Evolutionary conservation across 1,140 invertebrate species (phyloP), one percentile per base, ranked within the genome.

Genomic region (Drosophila nasuta): DNA sequence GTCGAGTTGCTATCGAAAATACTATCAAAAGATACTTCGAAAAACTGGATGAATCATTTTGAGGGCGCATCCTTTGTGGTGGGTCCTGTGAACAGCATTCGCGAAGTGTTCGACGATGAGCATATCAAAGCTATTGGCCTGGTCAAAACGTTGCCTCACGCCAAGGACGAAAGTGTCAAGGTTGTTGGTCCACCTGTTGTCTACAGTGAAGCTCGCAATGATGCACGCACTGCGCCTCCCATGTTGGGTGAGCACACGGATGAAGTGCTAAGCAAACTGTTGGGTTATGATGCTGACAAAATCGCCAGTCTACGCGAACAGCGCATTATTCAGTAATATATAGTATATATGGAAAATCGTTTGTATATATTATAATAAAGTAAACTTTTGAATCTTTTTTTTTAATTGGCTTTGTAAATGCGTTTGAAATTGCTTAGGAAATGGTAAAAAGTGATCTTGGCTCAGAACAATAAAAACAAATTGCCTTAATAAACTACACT

Each of bases 31-130:
- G 96, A 97, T 87, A 95, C 94, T 0, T 97, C 95, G 58, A 93
- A 94, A 28, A 95, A 98, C 79, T 99, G 98, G 98, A 93, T 95
- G 49, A 75, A 93, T 3, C 91, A 95, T 60, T 96, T 99, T 71
- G 94, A 96, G 60, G 95, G 95, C 28, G 94, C 95, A 5, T 93
- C 95, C 1, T 98, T 98, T 91, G 97, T 98, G 2, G 97, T 96
- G 92, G 98, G 97, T 0, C 97, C 97, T 0, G 95, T 99, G 1
- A 99, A 99, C 93, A 95, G 93, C 11, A 95, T 99, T 87, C 93
- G 94, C 64, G 94, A 98, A 92, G 97, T 97, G 0, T 99, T 99
- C 91, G 93, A 95, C 52, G 97, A 99, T 93, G 95, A 96, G 5
- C 98, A 99, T 93, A 95, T 98, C 0, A 93, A 95, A 75, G 93